Percentiles rank a stretch among this genome's conserved stretches.
phyloP scores from a whole-genome alignment of 2,797 vertebrate species.

The Megaceryle alcyon region DNA sequence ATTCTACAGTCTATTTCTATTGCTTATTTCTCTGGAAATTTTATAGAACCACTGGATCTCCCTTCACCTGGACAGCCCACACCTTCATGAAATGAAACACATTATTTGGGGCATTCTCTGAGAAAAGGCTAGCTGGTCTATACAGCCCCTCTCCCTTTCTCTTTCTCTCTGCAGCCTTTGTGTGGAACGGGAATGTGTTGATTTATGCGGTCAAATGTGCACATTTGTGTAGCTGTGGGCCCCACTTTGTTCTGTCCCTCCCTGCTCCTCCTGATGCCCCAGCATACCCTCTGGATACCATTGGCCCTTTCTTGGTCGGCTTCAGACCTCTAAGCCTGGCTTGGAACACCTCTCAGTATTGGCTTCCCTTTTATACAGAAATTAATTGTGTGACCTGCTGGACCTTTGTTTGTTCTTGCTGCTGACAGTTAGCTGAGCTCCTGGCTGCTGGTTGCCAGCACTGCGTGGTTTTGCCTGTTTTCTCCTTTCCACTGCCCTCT shows the following conservation, averaged over 20 bases:
- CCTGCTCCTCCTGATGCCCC: background rate
- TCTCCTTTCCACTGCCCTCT: slow-evolving; percentile 38
- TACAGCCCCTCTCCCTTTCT: background rate
- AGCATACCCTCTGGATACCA: background rate
- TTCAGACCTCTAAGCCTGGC: background rate
- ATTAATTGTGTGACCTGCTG: background rate
- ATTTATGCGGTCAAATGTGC: background rate
- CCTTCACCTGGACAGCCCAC: background rate
- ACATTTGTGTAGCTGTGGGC: background rate
- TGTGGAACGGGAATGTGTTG: fast-evolving
- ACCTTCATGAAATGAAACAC: background rate
- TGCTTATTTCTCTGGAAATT: background rate
- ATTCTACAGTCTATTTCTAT: no score
- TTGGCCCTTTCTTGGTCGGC: background rate
- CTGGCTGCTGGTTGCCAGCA: background rate
- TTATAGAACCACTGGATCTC: background rate
- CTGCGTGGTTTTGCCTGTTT: background rate
- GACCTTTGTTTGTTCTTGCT: background rate
- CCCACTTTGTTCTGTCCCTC: background rate
- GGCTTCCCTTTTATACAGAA: background rate
- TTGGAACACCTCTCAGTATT: background rate
- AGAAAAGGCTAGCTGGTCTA: background rate
- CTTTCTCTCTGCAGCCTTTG: background rate
- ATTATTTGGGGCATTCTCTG: background rate
- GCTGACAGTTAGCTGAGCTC: background rate